Percentiles rank a stretch among this genome's conserved stretches.
phyloP scores from a whole-genome alignment of 2,888 invertebrate species.

The Andrena minutula region DNA sequence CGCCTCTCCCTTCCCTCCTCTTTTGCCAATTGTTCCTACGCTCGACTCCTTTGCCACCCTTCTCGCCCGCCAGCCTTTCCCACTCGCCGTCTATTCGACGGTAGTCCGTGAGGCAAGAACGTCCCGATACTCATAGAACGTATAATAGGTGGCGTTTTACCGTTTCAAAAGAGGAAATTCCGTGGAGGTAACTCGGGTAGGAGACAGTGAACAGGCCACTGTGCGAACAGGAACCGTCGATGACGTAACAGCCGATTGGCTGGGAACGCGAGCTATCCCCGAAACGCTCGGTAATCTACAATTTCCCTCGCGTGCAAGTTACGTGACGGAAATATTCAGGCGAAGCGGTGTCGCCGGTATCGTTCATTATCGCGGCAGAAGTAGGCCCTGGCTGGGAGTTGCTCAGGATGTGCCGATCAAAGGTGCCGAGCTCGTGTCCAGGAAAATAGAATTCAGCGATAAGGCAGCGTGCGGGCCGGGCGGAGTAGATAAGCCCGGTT shows the following conservation, averaged over 20 bases:
- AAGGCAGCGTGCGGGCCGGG: slow-evolving; percentile 3
- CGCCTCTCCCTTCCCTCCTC: slow-evolving; percentile 38
- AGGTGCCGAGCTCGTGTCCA: not conserved
- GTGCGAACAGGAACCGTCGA: slow-evolving; percentile 28
- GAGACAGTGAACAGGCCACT: not conserved
- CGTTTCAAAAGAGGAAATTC: too few species aligned
- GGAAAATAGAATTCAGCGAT: slow-evolving; percentile 17
- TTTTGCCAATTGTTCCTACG: slow-evolving; percentile 39
- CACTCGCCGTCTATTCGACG: not conserved
- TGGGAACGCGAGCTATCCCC: slow-evolving; percentile 12
- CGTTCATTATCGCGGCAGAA: not conserved
- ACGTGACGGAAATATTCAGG: slow-evolving; percentile 44
- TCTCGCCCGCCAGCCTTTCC: not conserved
- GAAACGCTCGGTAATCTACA: slow-evolving; percentile 7
- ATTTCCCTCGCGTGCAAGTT: slow-evolving; percentile 26
- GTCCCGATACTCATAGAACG: too few species aligned
- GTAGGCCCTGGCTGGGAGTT: not conserved
- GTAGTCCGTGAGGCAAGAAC: too few species aligned
- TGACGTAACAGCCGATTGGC: slow-evolving; percentile 15
- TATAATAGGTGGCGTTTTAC: too few species aligned
- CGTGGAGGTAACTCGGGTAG: too few species aligned
- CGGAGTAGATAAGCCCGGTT: slow-evolving; percentile 24
- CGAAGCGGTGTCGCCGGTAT: not conserved
- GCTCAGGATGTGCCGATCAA: slow-evolving; percentile 3
- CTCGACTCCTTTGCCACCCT: slow-evolving; percentile 18